These are phyloP conservation scores for Propithecus deckenii DNA, from an alignment of 2,797 vertebrate genomes.

Conservation along the genomic window DNA sequence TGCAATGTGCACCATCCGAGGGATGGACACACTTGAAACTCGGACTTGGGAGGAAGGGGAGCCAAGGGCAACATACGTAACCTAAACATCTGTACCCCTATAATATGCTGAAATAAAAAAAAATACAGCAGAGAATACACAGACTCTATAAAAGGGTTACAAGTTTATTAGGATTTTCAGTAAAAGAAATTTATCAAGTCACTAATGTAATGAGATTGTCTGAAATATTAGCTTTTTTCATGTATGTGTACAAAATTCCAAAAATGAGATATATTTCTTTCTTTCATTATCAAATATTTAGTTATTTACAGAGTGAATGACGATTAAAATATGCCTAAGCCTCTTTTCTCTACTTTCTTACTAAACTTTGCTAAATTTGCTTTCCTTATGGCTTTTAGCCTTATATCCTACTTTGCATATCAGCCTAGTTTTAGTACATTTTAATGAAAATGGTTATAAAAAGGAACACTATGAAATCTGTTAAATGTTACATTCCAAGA, in stretches of 20 bases:
- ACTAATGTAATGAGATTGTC: slow-evolving; percentile 30
- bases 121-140: slow-evolving; percentile 1
- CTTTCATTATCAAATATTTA: background rate
- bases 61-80: no score
- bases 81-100: no score
- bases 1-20: no score
- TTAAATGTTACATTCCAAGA: background rate
- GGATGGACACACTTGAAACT: no score
- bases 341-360: background rate
- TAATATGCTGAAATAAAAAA: no score
- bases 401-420: background rate
- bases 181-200: slow-evolving; percentile 32
- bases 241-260: background rate
- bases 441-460: slow-evolving; percentile 47
- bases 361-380: background rate
- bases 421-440: background rate
- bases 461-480: slow-evolving; percentile 44
- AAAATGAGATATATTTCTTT: background rate
- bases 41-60: no score
- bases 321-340: background rate
- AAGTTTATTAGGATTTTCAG: slow-evolving; percentile 53
- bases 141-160: slow-evolving; percentile 33
- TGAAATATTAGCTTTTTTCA: slow-evolving; percentile 16
- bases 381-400: background rate
- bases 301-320: background rate